A percentile compares a stretch with the other conserved stretches of the same genome.
These are phyloP conservation scores for Ageneiosus marmoratus DNA, from an alignment of 2,113 vertebrate species.

Conservation along the genomic window DNA sequence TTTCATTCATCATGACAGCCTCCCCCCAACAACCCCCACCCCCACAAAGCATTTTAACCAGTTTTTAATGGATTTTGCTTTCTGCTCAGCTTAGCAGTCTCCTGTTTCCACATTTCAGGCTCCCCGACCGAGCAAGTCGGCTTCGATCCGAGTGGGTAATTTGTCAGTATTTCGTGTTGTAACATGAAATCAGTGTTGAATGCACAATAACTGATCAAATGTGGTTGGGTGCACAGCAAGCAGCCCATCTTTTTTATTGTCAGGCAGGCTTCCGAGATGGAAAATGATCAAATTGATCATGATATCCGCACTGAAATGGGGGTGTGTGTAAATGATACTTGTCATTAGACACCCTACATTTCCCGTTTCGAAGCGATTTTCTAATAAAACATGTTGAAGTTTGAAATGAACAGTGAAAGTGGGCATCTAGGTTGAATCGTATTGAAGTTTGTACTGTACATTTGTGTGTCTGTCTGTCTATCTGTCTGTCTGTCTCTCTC, in stretches of 20 bases:
- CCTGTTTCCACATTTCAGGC: neutral
- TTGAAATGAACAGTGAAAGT: constrained; percentile 5
- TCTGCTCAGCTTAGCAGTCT: neutral
- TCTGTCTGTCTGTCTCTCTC: neutral
- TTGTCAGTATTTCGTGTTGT: constrained; percentile 31
- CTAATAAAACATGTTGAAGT: constrained; percentile 12
- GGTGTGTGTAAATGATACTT: neutral
- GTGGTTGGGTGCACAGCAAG: neutral
- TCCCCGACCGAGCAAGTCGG: constrained; percentile 16
- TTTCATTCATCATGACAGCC: neutral
- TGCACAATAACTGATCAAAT: constrained; percentile 5
- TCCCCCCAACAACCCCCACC: too few relatives aligned
- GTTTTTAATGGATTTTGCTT: constrained; percentile 15
- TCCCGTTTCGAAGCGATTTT: neutral
- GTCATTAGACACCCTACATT: neutral
- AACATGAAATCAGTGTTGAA: constrained; percentile 32
- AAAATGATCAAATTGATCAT: neutral
- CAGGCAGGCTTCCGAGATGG: neutral
- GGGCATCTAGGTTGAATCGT: neutral
- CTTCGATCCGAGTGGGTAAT: constrained; percentile 28
- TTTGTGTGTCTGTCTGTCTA: constrained; percentile 19
- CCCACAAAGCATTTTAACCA: constrained; percentile 7
- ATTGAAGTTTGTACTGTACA: neutral
- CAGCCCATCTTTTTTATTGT: neutral
- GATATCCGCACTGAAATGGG: neutral